Percentiles rank a stretch among this genome's conserved stretches.
phyloP scores from a whole-genome alignment of 2,797 vertebrate species.

The Phoeniculus purpureus region DNA sequence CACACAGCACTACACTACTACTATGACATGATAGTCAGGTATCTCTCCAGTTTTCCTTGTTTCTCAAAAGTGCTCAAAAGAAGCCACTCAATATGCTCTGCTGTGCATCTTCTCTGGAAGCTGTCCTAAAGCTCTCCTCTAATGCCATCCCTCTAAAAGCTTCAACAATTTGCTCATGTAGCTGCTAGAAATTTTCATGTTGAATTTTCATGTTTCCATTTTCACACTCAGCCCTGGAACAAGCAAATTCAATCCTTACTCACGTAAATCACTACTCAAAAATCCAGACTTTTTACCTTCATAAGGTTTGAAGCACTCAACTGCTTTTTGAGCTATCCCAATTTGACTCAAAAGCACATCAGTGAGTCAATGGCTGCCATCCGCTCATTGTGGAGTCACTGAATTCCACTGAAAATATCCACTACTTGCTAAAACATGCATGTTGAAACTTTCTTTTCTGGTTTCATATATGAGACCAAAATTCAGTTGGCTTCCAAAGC shows the following conservation, averaged over 20 bases:
- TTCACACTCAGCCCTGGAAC: background rate
- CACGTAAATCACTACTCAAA: background rate
- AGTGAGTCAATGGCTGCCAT: background rate
- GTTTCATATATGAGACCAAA: background rate
- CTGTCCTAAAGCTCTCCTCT: background rate
- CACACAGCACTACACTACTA: too few species aligned
- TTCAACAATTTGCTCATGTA: background rate
- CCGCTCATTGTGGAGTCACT: background rate
- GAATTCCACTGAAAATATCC: background rate
- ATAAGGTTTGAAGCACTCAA: background rate
- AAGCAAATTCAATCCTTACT: background rate
- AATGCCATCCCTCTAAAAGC: background rate
- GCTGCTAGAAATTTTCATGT: background rate
- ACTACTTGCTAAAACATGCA: background rate
- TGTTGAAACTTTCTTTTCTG: background rate
- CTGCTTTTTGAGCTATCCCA: background rate
- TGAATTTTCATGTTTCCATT: background rate
- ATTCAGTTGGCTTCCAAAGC: background rate
- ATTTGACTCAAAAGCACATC: background rate
- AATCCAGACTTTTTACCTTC: background rate
- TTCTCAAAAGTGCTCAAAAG: background rate
- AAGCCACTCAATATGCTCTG: background rate
- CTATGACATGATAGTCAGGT: too few species aligned
- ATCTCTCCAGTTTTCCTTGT: background rate
- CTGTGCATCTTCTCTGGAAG: background rate